These are phyloP conservation scores for Cyaniris semiargus DNA, from an alignment of 2,888 invertebrate genomes.

Conservation along the genomic window DNA sequence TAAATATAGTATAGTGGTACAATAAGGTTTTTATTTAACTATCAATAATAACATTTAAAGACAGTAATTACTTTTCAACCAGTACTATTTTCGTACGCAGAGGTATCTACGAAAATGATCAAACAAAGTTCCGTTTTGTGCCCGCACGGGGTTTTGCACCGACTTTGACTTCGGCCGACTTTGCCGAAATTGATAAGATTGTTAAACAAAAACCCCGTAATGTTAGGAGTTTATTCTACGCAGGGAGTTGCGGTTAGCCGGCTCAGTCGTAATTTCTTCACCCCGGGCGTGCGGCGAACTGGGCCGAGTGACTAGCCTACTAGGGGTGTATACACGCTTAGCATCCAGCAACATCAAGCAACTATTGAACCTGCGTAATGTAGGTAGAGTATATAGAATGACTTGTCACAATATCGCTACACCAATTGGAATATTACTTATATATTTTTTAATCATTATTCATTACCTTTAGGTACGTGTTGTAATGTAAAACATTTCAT, in stretches of 20 bases:
- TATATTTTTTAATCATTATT: too few species aligned
- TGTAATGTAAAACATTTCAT: too few species aligned
- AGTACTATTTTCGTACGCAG: not conserved
- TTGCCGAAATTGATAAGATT: slow-evolving; percentile 3
- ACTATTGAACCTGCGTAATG: not conserved
- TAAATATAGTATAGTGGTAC: not conserved
- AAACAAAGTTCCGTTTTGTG: not conserved
- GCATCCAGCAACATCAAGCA: not conserved
- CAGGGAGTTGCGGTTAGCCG: slow-evolving; percentile 18
- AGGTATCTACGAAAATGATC: not conserved
- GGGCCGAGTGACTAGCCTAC: not conserved
- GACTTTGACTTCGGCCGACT: not conserved
- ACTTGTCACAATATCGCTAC: too few species aligned
- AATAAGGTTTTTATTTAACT: not conserved
- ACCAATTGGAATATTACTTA: too few species aligned
- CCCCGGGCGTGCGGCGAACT: not conserved
- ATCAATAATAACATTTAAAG: not conserved
- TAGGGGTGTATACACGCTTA: not conserved
- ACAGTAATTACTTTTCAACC: not conserved
- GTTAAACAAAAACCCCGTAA: not conserved
- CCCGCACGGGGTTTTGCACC: not conserved
- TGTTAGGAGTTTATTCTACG: slow-evolving; percentile 17
- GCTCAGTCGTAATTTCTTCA: slow-evolving; percentile 38
- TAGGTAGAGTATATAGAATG: too few species aligned
- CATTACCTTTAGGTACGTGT: too few species aligned